A percentile compares a stretch with the other conserved stretches of the same genome.
These are phyloP conservation scores for Sesamia nonagrioides DNA, from an alignment of 1,140 invertebrate genomes.

Conservation along the genomic window DNA sequence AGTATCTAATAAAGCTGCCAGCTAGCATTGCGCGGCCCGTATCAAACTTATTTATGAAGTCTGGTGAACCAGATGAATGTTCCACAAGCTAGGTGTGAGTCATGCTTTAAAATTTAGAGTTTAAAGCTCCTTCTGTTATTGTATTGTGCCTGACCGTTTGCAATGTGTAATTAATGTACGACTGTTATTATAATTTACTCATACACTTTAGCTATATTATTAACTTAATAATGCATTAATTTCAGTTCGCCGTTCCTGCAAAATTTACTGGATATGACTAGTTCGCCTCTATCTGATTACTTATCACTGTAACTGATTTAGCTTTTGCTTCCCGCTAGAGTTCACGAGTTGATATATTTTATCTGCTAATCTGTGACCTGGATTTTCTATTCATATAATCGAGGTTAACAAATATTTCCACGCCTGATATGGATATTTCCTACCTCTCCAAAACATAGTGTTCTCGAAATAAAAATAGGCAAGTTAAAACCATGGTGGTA, in stretches of 20 bases:
- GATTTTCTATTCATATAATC: constrained; percentile 27
- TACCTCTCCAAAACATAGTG: background rate
- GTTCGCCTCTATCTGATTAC: constrained; percentile 3
- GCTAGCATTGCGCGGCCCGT: constrained; percentile 61
- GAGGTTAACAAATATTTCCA: constrained; percentile 1
- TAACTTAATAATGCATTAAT: constrained; percentile 23
- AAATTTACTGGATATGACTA: background rate
- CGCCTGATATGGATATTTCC: background rate
- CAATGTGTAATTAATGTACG: constrained; percentile 32
- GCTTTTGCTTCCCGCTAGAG: background rate
- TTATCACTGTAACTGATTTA: constrained; percentile 10
- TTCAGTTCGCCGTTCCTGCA: background rate
- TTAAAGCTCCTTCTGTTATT: constrained; percentile 40
- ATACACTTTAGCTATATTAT: constrained; percentile 31
- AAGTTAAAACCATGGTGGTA: too few relatives aligned
- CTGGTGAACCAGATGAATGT: constrained; percentile 76
- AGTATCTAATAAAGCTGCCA: constrained; percentile 68
- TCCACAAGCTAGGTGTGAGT: constrained; percentile 68
- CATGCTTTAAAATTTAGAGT: constrained; percentile 55
- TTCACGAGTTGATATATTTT: constrained; percentile 21
- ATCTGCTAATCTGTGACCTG: constrained; percentile 25
- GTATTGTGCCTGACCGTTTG: constrained; percentile 21
- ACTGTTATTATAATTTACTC: constrained; percentile 43
- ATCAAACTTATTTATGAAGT: constrained; percentile 68
- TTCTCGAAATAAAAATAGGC: too few relatives aligned